Evolutionary conservation across 92 coral and sea anemone genomes (phyloP).

Genomic region (Epizoanthus rinbou): DNA sequence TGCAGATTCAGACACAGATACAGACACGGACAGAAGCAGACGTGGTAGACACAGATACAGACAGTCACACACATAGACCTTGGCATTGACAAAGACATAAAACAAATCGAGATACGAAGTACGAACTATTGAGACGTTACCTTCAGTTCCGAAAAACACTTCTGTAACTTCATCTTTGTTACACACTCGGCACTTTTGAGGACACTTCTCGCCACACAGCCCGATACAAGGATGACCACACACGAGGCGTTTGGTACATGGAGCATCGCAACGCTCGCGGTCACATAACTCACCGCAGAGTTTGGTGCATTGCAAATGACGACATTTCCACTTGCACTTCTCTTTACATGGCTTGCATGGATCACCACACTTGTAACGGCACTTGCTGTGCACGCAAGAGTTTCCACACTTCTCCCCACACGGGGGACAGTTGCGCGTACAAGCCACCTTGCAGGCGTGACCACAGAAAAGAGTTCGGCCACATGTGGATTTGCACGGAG

Average conservation of each 20-base stretch:
- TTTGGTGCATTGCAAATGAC: constrained; percentile 63
- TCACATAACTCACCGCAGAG: constrained; percentile 83
- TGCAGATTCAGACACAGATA: too few relatives aligned
- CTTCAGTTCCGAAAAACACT: constrained; percentile 84
- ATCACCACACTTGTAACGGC: constrained; percentile 79
- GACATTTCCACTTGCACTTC: constrained; percentile 83
- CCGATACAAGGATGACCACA: constrained; percentile 91
- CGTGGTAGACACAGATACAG: too few relatives aligned
- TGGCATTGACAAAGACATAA: too few relatives aligned
- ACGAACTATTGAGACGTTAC: not conserved
- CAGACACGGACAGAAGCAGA: too few relatives aligned
- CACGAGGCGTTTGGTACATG: constrained; percentile 53
- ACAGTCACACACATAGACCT: too few relatives aligned
- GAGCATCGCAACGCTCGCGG: constrained; percentile 75
- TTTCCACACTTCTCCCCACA: constrained; percentile 73
- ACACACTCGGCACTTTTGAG: constrained; percentile 88
- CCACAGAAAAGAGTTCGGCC: constrained; percentile 88
- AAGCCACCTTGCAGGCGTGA: constrained; percentile 74
- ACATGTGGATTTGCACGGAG: constrained; percentile 67
- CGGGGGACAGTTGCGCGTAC: constrained; percentile 95
- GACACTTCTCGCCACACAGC: constrained; percentile 95
- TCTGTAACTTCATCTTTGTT: constrained; percentile 87
- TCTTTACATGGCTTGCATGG: constrained; percentile 78
- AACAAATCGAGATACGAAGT: not conserved
- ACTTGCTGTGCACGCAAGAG: constrained; percentile 85